Base-by-base conservation (phyloP, 2,797 vertebrate species). In the Nannoperca obscura region DNA sequence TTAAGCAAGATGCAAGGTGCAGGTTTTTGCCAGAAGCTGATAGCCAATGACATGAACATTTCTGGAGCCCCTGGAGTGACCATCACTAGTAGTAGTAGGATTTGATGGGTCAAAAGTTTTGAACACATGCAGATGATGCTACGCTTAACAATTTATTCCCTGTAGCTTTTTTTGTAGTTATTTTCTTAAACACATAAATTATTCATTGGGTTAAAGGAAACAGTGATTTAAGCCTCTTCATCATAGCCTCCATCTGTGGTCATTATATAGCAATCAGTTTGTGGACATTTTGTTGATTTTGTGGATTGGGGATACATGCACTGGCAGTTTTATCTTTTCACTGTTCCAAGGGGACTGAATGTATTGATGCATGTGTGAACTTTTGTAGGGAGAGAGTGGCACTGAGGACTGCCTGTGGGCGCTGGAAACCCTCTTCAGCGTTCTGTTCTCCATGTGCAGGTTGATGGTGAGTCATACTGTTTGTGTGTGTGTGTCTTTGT, bases 361-460 rank as follows among this genome's bases (percentile, higher is more conserved):
- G 61, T 80, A 77, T 77, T 80, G 11, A 73, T 81, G 82, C 47
- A 7, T 70, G 9, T 70, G 57, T 81, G 72, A 83, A 89, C 86
- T 89, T 83, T 91, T 72, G 70, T 62, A 99, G 98, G 98, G 98
- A 0, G 97, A 99, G 94, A 97, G 93, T 70, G 98, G 98, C 20
- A 93, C 89, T 14, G 95, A 97, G 66, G 98, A 99, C 93, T 99
- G 98, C 83, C 81, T 97, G 86, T 95, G 92, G 93, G 97, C 98
- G 74, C 94, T 99, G 91, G 97, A 99, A 94, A 99, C 97, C 58
- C 95, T 99, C 91, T 99, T 98, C 78, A 97, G 97, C 59, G 96
- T 99, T 82, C 94, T 99, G 32, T 96, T 98, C 91, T 97, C 97
- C 90, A 97, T 99, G 96, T 99, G 98, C 95, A 96, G 96, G 88